Evolutionary conservation across 2,113 vertebrate genomes (phyloP), one percentile per base, ranked within the genome.

Genomic region (Neofelis nebulosa): DNA sequence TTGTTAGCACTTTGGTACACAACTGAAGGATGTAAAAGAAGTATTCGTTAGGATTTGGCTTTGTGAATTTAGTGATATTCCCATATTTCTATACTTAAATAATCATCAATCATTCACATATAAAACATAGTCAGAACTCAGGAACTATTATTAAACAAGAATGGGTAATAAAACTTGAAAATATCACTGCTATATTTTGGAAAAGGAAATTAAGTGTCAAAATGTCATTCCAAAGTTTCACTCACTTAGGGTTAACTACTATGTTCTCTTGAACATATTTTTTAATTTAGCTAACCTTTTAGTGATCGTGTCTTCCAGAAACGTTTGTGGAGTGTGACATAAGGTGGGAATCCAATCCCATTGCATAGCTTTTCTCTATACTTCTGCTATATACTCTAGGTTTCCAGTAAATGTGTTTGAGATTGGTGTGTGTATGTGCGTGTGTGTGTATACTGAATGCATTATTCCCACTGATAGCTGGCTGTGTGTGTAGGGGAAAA

Each of bases 121-220:
- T 50, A 41, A 93, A 79, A 82, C n/a, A 91, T 41, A 76, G 71
- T 91, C 4, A 91, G 31, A 14, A 96, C 68, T 55, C 19, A 76
- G 9, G 11, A 61, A 38, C 45, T 73, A 68, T 68, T 57, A 84
- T 89, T 86, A 91, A 89, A 57, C 3, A 78, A 95, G 57, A 89
- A 41, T 48, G 4, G 12, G 2, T 87, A 38, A 85, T 1, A 78
- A 89, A 94, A 31, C 9, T 91, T 48, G n/a, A 74, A 93, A 84
- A 45, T 4, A 63, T 78, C 15, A 65, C 36, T 68, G 19, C 63
- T 41, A 19, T 65, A 48, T 91, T 91, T 82, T 23, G 29, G 69
- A 76, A 96, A 95, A 41, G 25, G 18, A 96, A 96, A 80, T 84
- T 29, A 65, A 11, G 12, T 78, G 4, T 88, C 69, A 97, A 84